These are phyloP conservation scores for Drosophila ogumai DNA, from an alignment of 1,140 invertebrate species.

Conservation along the genomic window DNA sequence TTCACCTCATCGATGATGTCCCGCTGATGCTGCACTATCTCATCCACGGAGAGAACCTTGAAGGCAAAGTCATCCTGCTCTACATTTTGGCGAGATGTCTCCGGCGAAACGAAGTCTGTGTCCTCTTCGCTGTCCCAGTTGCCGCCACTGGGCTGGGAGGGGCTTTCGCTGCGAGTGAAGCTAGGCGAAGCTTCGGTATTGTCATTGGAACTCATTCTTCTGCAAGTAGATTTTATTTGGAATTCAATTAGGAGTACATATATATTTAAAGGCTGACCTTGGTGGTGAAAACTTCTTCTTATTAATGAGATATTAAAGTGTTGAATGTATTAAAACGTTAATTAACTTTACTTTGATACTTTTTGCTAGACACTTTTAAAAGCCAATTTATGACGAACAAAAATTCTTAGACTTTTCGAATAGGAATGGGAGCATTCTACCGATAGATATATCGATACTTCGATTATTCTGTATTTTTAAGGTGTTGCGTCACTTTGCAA, in stretches of 20 bases:
- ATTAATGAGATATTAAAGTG: neutral
- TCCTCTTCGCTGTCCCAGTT: conserved; percentile 92
- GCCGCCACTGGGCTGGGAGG: neutral
- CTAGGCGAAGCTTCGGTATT: neutral
- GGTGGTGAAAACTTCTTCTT: neutral
- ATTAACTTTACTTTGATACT: neutral
- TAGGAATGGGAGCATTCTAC: neutral
- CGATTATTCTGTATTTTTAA: neutral
- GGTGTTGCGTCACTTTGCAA: neutral
- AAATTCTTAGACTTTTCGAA: neutral
- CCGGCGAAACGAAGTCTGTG: conserved; percentile 92
- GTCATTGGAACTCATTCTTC: conserved; percentile 92
- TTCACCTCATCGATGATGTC: conserved; percentile 98
- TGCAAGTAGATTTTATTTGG: neutral
- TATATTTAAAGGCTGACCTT: neutral
- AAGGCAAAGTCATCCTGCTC: conserved; percentile 95
- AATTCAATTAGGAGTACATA: neutral
- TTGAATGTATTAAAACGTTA: too few relatives aligned
- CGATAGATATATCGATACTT: neutral
- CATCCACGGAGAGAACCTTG: conserved; percentile 96
- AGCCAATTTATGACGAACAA: neutral
- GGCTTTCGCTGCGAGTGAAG: neutral
- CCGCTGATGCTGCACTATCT: conserved; percentile 98
- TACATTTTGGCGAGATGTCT: conserved; percentile 87
- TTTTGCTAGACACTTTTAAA: too few relatives aligned